phyloP scores from a whole-genome alignment of 92 coral and sea anemone genomes.

The Diadumene lineata region DNA sequence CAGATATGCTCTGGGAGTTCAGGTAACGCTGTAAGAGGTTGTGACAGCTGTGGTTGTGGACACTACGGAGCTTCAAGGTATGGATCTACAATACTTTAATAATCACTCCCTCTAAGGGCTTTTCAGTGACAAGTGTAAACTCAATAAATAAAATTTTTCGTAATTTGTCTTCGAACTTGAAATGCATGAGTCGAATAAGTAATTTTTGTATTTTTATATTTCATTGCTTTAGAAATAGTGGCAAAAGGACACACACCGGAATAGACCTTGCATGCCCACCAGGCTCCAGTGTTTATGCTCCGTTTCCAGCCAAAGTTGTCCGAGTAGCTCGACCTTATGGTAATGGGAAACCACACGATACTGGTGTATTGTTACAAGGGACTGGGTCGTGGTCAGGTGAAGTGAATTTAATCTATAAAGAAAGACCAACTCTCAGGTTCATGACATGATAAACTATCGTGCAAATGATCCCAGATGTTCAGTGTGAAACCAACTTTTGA shows the following conservation, averaged over 20 bases:
- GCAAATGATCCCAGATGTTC: too few species aligned
- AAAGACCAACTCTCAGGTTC: too few species aligned
- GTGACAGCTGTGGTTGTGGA: constrained; percentile 22
- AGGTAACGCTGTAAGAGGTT: constrained; percentile 2
- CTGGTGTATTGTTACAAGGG: constrained; percentile 40
- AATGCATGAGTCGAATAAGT: too few species aligned
- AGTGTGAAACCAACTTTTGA: too few species aligned
- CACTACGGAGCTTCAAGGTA: background rate
- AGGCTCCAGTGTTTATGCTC: constrained; percentile 35
- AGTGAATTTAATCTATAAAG: too few species aligned
- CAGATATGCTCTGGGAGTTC: constrained; percentile 21
- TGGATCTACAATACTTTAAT: too few species aligned
- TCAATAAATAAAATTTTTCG: too few species aligned
- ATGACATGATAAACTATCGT: too few species aligned
- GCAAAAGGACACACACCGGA: constrained; percentile 34
- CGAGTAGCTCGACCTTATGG: constrained; percentile 31
- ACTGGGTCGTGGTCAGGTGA: constrained; percentile 47
- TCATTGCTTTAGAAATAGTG: constrained; percentile 10
- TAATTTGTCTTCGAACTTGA: too few species aligned
- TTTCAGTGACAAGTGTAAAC: too few species aligned
- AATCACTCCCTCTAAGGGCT: too few species aligned
- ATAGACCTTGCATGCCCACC: constrained; percentile 33
- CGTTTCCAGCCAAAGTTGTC: constrained; percentile 32
- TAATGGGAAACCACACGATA: constrained; percentile 21
- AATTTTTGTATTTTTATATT: too few species aligned